Base-by-base conservation (phyloP, 1,140 invertebrate species). In the Lepidurus apus region DNA sequence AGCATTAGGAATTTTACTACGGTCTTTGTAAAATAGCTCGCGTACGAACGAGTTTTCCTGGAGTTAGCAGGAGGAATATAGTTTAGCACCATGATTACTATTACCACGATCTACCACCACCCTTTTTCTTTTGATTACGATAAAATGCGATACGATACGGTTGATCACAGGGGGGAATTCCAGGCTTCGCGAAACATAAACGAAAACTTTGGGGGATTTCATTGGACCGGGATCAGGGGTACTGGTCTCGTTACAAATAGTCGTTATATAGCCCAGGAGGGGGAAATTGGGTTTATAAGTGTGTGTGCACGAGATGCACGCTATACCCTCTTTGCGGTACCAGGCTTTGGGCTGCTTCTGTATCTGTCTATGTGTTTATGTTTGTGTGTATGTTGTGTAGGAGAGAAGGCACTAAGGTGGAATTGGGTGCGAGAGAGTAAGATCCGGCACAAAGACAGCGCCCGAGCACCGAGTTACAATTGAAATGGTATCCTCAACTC, bases 231-330 rank as follows among this genome's bases (percentile, higher is more conserved):
- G 53, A 65, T 65, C 17, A 5, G 17, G 53, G 45, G 53, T n/a
- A 21, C 53, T 65, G 53, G 53, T 65, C 53, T 65, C 53, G 53
- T 65, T 65, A 65, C 53, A 65, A 65, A 21, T 65, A 65, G 53
- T 65, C 53, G 53, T 65, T 65, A 65, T 34, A 4, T 13, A 65
- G 53, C 53, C 21, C 17, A 13, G 53, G 21, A 21, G 53, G 53
- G 53, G 13, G 53, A 65, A 65, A 65, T 65, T 65, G 53, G 17
- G 53, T 65, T 4, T 65, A 65, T 65, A 65, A 65, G 53, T 21
- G 21, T 4, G 34, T 34, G 34, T 34, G 53, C 53, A 65, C n/a
- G 21, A 65, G 53, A 65, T 65, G 53, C 53, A 65, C 53, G 53
- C 53, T 65, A 65, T 65, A 21, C 7, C 21, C 53, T 65, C 53